Evolutionary conservation across 2,888 invertebrate genomes (phyloP), one percentile per base, ranked within the genome.

Genomic region (Oligia strigilis): DNA sequence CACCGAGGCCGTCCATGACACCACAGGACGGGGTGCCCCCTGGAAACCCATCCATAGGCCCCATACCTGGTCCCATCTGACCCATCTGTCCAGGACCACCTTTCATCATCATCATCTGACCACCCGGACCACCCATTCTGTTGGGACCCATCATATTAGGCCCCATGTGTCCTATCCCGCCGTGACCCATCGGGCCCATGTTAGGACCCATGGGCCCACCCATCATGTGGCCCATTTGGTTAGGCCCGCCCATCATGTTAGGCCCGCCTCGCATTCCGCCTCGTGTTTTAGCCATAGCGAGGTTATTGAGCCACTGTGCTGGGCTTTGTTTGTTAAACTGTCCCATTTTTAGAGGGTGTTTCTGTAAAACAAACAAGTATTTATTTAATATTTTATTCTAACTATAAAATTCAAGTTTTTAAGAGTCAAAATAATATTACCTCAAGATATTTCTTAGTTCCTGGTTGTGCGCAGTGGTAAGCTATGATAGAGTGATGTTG

Each of bases 391-490:
- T 40, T 75, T 74, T 49, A 43, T 71, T 73, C 13, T 5, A 52
- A 40, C 4, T 9, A 9, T 29, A 46, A 29, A 46, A 36, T 70
- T 40, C 11, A 40, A 8, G 2, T 73, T 66, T 52, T 2, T 13
- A 29, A 49, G n/a, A 40, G 1, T 70, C 0, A 11, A 88, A 29
- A 29, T 29, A 29, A 92, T 65, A 65, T 88, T 94, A 98, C 98
- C 98, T 99, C 99, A 76, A 99, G 97, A 97, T 99, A 99, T 93
- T 99, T 99, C 96, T 99, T 99, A 72, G 99, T 99, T 88, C 98
- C 98, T 2, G 99, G 99, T 94, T 99, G 99, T 52, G 99, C 98
- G 97, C 99, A 99, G 93, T 99, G 99, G 95, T 98, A 99, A 55
- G 99, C 98, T 90, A 99, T 99, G 90, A 99, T 99, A 75, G 99